Conservation (phyloP, 1,140 invertebrate genomes). For the Dreissena polymorpha region DNA sequence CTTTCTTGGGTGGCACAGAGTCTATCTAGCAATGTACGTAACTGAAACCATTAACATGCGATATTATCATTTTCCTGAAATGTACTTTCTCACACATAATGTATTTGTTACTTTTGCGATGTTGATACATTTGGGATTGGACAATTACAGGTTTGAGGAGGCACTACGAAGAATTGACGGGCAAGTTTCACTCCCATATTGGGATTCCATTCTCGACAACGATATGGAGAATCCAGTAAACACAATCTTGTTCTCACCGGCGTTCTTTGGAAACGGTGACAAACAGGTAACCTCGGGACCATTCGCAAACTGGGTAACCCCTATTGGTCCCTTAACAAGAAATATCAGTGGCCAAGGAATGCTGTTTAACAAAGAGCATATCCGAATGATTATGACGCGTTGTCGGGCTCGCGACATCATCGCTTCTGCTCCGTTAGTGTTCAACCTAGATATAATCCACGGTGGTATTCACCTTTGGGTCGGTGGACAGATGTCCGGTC, state of each 20-base stretch:
- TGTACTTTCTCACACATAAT: no score
- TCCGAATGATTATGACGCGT: constrained; percentile 18
- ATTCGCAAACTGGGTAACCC: constrained; percentile 66
- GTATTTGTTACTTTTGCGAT: no score
- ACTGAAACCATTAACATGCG: background rate
- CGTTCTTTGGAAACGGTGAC: constrained; percentile 76
- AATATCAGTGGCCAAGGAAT: constrained; percentile 3
- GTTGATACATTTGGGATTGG: background rate
- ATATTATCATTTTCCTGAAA: no score
- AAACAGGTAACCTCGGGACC: constrained; percentile 77
- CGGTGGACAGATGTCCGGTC: constrained; percentile 64
- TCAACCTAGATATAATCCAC: constrained; percentile 65
- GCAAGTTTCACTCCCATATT: constrained; percentile 76
- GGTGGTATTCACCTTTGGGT: constrained; percentile 63
- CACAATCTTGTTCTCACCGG: constrained; percentile 74
- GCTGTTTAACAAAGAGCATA: constrained; percentile 4
- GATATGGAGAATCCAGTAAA: constrained; percentile 70
- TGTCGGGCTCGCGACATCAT: constrained; percentile 5
- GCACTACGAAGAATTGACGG: constrained; percentile 59
- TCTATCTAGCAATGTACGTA: constrained; percentile 37
- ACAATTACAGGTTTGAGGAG: constrained; percentile 60
- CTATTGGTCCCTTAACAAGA: constrained; percentile 43
- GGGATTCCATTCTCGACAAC: constrained; percentile 75
- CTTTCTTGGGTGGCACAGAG: constrained; percentile 48
- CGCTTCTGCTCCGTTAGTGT: constrained; percentile 31